These are phyloP conservation scores for Paralvinella palmiformis DNA, from an alignment of 1,140 invertebrate species.

Conservation along the genomic window DNA sequence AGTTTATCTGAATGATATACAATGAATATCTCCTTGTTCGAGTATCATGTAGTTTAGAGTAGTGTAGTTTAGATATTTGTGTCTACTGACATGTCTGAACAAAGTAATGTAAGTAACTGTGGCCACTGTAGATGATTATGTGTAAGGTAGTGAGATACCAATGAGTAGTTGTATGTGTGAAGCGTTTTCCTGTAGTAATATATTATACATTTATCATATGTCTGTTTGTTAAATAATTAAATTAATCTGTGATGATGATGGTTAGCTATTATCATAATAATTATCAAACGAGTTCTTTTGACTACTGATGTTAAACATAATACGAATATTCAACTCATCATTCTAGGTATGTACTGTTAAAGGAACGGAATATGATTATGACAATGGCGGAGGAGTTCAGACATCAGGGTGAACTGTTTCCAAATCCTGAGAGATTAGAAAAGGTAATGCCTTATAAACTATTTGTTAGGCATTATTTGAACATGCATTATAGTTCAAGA, in stretches of 20 bases:
- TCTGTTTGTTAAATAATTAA: slow-evolving; percentile 3
- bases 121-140: not conserved
- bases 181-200: too few relatives aligned
- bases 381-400: slow-evolving; percentile 89
- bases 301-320: too few relatives aligned
- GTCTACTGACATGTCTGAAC: too few relatives aligned
- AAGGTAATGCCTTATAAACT: slow-evolving; percentile 70
- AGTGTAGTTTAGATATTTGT: not conserved
- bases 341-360: slow-evolving; percentile 79
- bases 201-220: not conserved
- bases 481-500: too few relatives aligned
- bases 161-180: not conserved
- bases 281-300: too few relatives aligned
- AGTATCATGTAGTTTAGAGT: not conserved
- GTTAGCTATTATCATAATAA: slow-evolving; percentile 8
- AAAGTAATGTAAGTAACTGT: not conserved
- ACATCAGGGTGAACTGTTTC: slow-evolving; percentile 66
- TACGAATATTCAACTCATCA: too few relatives aligned
- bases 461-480: too few relatives aligned
- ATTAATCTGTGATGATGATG: slow-evolving; percentile 13
- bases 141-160: not conserved
- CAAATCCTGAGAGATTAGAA: slow-evolving; percentile 90
- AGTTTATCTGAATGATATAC: not conserved
- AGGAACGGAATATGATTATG: slow-evolving; percentile 93
- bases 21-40: not conserved